Evolutionary conservation across 2,797 vertebrate species (phyloP).

Genomic region (Euphonia xanthogaster): DNA sequence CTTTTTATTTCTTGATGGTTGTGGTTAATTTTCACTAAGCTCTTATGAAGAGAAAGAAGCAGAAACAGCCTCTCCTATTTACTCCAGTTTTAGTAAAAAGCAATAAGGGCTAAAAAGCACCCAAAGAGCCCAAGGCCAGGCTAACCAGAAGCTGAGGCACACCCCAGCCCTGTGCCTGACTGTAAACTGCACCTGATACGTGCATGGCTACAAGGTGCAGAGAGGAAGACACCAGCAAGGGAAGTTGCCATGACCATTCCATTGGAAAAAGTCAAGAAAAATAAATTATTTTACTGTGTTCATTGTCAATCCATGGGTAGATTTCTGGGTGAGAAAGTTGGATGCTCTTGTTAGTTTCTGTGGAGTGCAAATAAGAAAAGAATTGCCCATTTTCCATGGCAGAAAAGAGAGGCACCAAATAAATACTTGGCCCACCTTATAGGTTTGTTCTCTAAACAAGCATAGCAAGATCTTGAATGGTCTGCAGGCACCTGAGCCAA

Average conservation of each 20-base stretch:
- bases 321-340: neutral
- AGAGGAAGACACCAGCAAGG: neutral
- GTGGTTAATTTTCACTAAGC: neutral
- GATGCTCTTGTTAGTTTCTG: neutral
- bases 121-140: neutral
- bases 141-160: neutral
- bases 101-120: neutral
- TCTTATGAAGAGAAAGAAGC: neutral
- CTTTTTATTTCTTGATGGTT: neutral
- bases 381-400: neutral
- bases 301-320: neutral
- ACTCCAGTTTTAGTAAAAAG: neutral
- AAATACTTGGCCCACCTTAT: neutral
- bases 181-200: rapidly evolving
- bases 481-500: neutral
- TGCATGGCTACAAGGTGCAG: neutral
- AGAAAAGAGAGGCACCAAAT: neutral
- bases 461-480: neutral
- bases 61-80: neutral
- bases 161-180: rapidly evolving
- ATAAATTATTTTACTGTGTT: neutral
- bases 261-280: neutral
- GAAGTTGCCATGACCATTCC: neutral
- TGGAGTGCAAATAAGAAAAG: neutral
- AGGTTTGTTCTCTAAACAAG: neutral